These are phyloP conservation scores for Calidris pygmaea DNA, from an alignment of 2,113 vertebrate species.

Conservation along the genomic window DNA sequence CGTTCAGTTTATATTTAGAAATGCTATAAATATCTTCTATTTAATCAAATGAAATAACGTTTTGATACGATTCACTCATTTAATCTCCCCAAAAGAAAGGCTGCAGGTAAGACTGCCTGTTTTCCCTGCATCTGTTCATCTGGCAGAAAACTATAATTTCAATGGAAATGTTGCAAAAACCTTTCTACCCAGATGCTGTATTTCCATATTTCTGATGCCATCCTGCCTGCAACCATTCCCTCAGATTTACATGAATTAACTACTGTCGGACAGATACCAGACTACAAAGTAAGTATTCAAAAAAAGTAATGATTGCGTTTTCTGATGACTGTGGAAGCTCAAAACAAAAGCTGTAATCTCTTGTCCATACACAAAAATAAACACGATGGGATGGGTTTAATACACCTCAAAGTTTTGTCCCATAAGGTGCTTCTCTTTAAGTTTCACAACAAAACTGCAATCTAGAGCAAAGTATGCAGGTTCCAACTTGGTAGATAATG, in stretches of 20 bases:
- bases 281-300: background rate
- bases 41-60: conserved; percentile 35
- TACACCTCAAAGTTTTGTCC: background rate
- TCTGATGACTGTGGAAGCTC: background rate
- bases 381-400: background rate
- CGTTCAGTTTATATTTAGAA: conserved; percentile 16
- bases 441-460: background rate
- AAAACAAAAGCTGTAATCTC: background rate
- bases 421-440: background rate
- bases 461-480: background rate
- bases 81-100: conserved; percentile 36
- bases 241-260: conserved; percentile 46
- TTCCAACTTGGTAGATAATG: background rate
- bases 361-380: background rate
- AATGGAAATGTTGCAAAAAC: conserved; percentile 11
- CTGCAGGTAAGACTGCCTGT: conserved; percentile 26
- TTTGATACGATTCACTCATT: conserved; percentile 38
- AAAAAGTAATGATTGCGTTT: background rate
- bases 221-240: conserved; percentile 18
- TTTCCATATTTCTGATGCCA: conserved; percentile 60
- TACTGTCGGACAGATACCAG: background rate
- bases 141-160: conserved; percentile 24
- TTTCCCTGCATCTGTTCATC: conserved; percentile 55
- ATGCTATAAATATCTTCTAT: conserved; percentile 27
- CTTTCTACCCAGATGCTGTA: conserved; percentile 47